A percentile compares a stretch with the other conserved stretches of the same genome.
phyloP scores from a whole-genome alignment of 1,140 invertebrate species.

The Nephotettix cincticeps region DNA sequence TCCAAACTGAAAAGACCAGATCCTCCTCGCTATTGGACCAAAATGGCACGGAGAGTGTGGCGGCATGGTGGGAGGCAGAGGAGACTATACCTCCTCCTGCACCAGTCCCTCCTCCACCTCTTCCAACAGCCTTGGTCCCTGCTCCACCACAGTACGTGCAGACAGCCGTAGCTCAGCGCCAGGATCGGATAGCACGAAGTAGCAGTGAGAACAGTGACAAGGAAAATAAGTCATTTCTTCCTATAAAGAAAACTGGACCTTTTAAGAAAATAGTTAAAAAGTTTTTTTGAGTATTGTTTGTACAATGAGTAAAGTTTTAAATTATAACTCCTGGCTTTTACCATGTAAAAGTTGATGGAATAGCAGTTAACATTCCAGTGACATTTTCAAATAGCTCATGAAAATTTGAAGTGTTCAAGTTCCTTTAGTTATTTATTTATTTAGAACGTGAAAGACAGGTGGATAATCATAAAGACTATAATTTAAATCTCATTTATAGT shows the following conservation, averaged over 20 bases:
- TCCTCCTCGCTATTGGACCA: constrained; percentile 43
- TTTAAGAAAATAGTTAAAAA: constrained; percentile 65
- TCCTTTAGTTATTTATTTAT: too few relatives aligned
- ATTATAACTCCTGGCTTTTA: background rate
- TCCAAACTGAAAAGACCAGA: background rate
- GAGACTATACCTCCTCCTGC: background rate
- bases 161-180: constrained; percentile 50
- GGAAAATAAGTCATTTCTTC: constrained; percentile 32
- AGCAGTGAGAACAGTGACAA: constrained; percentile 28
- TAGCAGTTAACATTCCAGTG: too few relatives aligned
- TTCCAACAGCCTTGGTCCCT: background rate
- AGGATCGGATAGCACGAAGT: constrained; percentile 52
- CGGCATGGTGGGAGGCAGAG: constrained; percentile 15
- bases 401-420: too few relatives aligned
- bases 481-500: too few relatives aligned
- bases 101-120: background rate
- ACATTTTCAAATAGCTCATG: too few relatives aligned
- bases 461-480: too few relatives aligned
- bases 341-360: background rate
- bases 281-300: constrained; percentile 54
- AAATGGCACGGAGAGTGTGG: constrained; percentile 41
- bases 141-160: constrained; percentile 43
- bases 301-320: too few relatives aligned
- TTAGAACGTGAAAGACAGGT: too few relatives aligned
- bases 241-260: constrained; percentile 54